Base-by-base conservation (phyloP, 2,113 vertebrate genomes). In the Oncorhynchus masou region DNA sequence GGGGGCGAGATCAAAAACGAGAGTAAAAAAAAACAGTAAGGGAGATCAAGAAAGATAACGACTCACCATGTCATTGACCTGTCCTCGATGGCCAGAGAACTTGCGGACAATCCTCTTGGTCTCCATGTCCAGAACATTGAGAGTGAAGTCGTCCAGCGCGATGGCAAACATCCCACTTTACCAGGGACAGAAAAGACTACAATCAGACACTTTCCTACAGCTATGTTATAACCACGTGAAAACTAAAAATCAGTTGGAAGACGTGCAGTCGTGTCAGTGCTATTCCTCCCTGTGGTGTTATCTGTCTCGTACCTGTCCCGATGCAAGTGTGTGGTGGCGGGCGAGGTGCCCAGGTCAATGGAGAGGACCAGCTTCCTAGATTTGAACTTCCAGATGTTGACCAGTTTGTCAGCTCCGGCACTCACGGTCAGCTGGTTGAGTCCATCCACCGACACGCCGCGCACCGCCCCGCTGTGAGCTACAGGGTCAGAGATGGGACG, bases 331-430 rank as follows among this genome's bases (percentile, higher is more conserved):
- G 94, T 92, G 67, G 75, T 87, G 39, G 93, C 94, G 1, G 96
- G 96, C 2, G 95, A 79, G 76, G 91, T 87, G 9, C 19, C 29
- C 45, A 99, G 90, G 64, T 85, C 87, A 77, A 89, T 2, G 57
- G 91, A 88, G 29, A 92, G 90, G 57, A 97, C 86, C 48, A 95
- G 88, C 71, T 91, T 88, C 86, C 91, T 96, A 7, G 82, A 95
- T 90, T 95, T 98, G 81, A 99, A 99, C 84, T 95, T 96, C 98
- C 98, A 99, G 84, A 98, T 94, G 78, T 95, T 98, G 72, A 99
- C 91, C 74, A 96, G 86, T 80, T 88, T 84, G 88, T 99, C 97
- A 78, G 95, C 96, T 79, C 94, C 98, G 70, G 89, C 69, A 8
- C 94, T 96, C 77, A 97, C 39, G 1, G 92, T 92, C 84, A 97